These are phyloP conservation scores for Leucozona laternaria DNA, from an alignment of 2,888 invertebrate genomes.

Conservation along the genomic window DNA sequence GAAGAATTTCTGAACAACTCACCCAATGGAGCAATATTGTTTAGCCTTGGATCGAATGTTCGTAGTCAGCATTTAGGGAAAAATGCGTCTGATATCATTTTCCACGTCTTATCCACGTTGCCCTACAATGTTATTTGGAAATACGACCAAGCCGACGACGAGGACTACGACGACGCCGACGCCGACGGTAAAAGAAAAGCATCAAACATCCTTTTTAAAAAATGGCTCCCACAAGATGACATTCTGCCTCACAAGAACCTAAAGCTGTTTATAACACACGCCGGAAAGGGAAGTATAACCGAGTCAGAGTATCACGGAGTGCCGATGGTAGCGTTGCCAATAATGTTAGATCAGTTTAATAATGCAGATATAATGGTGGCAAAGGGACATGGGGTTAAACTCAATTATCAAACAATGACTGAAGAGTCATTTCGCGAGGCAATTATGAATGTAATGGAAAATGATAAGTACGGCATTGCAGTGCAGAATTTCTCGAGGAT, in stretches of 20 bases:
- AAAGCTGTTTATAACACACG: slow-evolving; percentile 80
- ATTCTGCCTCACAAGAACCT: slow-evolving; percentile 89
- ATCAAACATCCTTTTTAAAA: slow-evolving; percentile 80
- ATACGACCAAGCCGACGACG: slow-evolving; percentile 84
- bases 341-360: slow-evolving; percentile 90
- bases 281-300: slow-evolving; percentile 89
- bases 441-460: slow-evolving; percentile 76
- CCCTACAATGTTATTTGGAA: slow-evolving; percentile 87
- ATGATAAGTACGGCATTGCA: slow-evolving; percentile 72
- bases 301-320: slow-evolving; percentile 91
- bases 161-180: slow-evolving; percentile 84
- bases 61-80: slow-evolving; percentile 81
- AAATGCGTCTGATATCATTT: slow-evolving; percentile 84
- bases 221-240: slow-evolving; percentile 87
- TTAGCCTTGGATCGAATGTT: slow-evolving; percentile 82
- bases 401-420: slow-evolving; percentile 57
- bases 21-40: slow-evolving; percentile 81
- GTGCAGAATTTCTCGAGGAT: slow-evolving; percentile 83
- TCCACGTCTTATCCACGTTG: slow-evolving; percentile 85
- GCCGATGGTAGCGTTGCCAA: slow-evolving; percentile 89
- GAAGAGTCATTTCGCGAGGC: slow-evolving; percentile 71
- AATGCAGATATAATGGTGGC: slow-evolving; percentile 88
- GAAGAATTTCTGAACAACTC: slow-evolving; percentile 79
- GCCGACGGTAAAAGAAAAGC: slow-evolving; percentile 77
- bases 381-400: slow-evolving; percentile 84